These are phyloP conservation scores for Hippopotamus amphibius DNA, from an alignment of 2,113 vertebrate species.

Conservation along the genomic window DNA sequence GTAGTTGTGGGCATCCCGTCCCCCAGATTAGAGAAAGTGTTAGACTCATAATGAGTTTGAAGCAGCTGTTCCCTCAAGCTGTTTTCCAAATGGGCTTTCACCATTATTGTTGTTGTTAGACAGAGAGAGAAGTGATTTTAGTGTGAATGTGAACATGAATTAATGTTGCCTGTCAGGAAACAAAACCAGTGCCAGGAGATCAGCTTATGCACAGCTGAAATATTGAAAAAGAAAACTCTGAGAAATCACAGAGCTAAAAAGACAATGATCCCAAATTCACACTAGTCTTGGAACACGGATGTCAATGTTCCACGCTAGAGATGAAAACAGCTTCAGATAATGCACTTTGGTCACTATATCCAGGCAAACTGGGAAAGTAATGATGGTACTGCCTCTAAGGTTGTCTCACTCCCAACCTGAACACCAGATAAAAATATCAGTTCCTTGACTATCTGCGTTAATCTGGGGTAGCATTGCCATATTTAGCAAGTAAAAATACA, in stretches of 20 bases:
- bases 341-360: neutral
- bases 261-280: conserved; percentile 9
- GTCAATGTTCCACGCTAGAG: neutral
- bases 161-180: conserved; percentile 81
- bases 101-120: conserved; percentile 81
- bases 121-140: conserved; percentile 80
- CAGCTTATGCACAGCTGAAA: conserved; percentile 71
- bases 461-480: neutral
- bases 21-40: conserved; percentile 71
- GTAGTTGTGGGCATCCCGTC: conserved; percentile 42
- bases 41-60: conserved; percentile 65
- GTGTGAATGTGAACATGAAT: conserved; percentile 81
- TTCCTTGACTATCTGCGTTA: neutral
- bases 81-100: conserved; percentile 80
- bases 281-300: neutral
- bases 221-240: conserved; percentile 64
- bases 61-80: conserved; percentile 82
- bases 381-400: neutral
- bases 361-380: neutral
- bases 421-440: neutral
- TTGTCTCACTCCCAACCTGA: neutral
- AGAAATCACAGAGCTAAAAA: conserved; percentile 55
- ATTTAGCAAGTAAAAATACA: conserved; percentile 49
- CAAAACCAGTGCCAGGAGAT: conserved; percentile 76
- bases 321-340: neutral